phyloP scores from a whole-genome alignment of 1,140 invertebrate species.

The Sarcophaga bullata region DNA sequence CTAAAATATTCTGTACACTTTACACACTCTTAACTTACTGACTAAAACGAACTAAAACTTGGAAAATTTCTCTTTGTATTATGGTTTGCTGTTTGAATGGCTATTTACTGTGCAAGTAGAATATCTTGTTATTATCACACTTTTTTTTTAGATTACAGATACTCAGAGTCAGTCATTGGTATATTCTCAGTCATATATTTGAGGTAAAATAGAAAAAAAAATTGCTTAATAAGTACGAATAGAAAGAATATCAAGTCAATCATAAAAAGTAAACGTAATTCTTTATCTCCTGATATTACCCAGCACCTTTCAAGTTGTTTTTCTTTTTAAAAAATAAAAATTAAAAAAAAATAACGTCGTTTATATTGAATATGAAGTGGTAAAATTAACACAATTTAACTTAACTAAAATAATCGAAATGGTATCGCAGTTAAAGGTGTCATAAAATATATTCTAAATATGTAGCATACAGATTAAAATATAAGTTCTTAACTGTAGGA shows the following conservation, averaged over 20 bases:
- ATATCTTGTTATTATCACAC: slow-evolving; percentile 22
- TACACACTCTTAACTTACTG: slow-evolving; percentile 18
- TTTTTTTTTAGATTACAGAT: neutral
- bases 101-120: neutral
- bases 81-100: neutral
- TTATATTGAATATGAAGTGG: neutral
- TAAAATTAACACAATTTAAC: slow-evolving; percentile 11
- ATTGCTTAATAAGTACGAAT: neutral
- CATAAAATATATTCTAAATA: neutral
- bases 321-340: neutral
- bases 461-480: neutral
- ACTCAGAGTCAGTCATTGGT: neutral
- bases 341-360: neutral
- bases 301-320: neutral
- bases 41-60: neutral
- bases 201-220: neutral
- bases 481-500: neutral
- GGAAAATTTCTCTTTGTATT: neutral
- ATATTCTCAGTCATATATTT: neutral
- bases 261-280: slow-evolving; percentile 7
- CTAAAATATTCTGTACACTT: neutral
- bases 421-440: neutral
- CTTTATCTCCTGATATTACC: slow-evolving; percentile 5
- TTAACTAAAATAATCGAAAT: neutral
- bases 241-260: slow-evolving; percentile 10